These are phyloP conservation scores for Lethocerus indicus DNA, from an alignment of 1,140 invertebrate species.

Conservation along the genomic window DNA sequence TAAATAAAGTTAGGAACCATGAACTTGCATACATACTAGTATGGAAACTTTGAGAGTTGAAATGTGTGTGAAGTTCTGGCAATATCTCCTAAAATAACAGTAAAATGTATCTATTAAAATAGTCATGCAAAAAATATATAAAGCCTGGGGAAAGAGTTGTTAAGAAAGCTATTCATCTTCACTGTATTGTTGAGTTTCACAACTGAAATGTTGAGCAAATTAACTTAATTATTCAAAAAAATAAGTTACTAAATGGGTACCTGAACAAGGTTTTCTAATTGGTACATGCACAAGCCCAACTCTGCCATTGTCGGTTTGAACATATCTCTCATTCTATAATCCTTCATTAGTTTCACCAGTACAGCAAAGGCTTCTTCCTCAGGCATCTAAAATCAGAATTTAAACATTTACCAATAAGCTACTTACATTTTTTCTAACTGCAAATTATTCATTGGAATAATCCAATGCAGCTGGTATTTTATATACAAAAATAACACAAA, in stretches of 20 bases:
- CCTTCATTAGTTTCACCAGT: constrained; percentile 93
- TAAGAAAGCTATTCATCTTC: no score
- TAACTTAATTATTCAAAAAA: no score
- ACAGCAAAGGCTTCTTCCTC: constrained; percentile 98
- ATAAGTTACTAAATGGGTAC: no score
- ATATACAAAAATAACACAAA: no score
- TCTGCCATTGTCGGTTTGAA: constrained; percentile 99
- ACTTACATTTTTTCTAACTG: no score
- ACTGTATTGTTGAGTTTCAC: no score
- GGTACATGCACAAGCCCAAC: constrained; percentile 95
- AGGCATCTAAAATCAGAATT: constrained; percentile 58
- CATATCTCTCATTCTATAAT: constrained; percentile 93
- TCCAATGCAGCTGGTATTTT: no score
- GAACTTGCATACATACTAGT: constrained; percentile 97
- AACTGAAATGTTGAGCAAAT: no score
- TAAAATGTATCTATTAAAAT: no score
- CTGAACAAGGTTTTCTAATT: constrained; percentile 87
- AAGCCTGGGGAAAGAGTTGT: no score
- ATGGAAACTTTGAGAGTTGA: constrained; percentile 91
- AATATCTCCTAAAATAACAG: constrained; percentile 54
- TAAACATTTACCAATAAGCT: background rate
- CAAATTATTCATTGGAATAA: no score
- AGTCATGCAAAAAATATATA: no score
- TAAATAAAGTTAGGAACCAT: constrained; percentile 97
- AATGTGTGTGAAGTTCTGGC: constrained; percentile 88